Base-by-base conservation (phyloP, 2,113 vertebrate genomes). In the Odocoileus hemionus region DNA sequence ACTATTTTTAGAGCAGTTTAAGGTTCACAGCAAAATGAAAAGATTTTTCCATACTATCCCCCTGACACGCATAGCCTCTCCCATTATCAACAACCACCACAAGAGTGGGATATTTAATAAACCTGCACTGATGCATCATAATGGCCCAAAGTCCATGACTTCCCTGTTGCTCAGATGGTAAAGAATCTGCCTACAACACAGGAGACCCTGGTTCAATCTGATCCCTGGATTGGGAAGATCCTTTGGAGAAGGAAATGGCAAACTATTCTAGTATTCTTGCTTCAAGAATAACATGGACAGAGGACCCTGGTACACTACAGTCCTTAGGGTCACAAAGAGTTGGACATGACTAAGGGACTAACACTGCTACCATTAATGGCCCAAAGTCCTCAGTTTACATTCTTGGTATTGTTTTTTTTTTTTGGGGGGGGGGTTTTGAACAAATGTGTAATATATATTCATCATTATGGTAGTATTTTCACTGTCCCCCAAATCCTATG, bases 181-280 rank as follows among this genome's bases (percentile, higher is more conserved):
- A 36, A 70, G 67, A 70, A 70, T 3, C 67, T 39, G n/a, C 19
- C n/a, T 70, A n/a, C 67, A 23, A 70, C n/a, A 23, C 19, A 70
- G 67, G n/a, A 70, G 19, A 23, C n/a, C 15, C 0, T 7, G 61
- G 7, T n/a, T 67, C 1, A 0, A 67, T n/a, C 61, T 16, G 0
- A 67, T n/a, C 61, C 61, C 67, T 70, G n/a, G 67, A 19, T 39
- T 70, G n/a, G 67, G 67, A 70, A 23, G 19, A 36, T 70, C n/a
- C 19, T 6, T n/a, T 70, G 19, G 64, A 36, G n/a, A 70, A 70
- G n/a, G 19, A 19, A 39, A 39, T 70, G n/a, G n/a, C 19, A 70
- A 70, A 23, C 19, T 39, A 57, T 10, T 57, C 55, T 57, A 70
- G 67, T 70, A 11, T 70, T 70, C 19, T 39, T 70, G n/a, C 67